Evolutionary conservation across 1,140 invertebrate species (phyloP).

Genomic region (Plectrocnemia conspersa): DNA sequence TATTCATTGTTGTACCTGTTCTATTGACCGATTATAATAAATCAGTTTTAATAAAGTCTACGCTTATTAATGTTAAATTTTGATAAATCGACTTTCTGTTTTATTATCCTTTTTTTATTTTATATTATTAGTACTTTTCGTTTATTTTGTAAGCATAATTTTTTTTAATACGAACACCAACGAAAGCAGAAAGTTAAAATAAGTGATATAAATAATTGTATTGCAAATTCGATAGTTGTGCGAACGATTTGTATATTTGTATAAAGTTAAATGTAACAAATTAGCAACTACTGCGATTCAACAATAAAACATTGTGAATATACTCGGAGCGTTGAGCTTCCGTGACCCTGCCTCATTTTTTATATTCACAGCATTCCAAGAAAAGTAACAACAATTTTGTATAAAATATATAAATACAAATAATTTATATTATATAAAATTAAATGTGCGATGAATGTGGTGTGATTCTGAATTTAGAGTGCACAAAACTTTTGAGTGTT

Average conservation of each 20-base stretch:
- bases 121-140: not conserved
- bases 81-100: not conserved
- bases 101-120: not conserved
- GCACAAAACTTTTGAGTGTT: slow-evolving; percentile 34
- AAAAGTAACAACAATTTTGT: slow-evolving; percentile 27
- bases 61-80: slow-evolving; percentile 32
- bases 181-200: slow-evolving; percentile 27
- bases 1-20: slow-evolving; percentile 34
- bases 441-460: slow-evolving; percentile 30
- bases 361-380: slow-evolving; percentile 35
- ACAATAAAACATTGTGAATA: slow-evolving; percentile 22
- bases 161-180: slow-evolving; percentile 6
- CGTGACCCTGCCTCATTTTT: slow-evolving; percentile 28
- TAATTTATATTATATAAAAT: slow-evolving; percentile 29
- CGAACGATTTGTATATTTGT: not conserved
- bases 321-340: slow-evolving; percentile 17
- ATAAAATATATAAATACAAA: not conserved
- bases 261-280: too few relatives aligned
- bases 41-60: slow-evolving; percentile 28
- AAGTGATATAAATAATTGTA: not conserved
- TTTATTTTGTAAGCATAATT: not conserved
- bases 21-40: slow-evolving; percentile 28
- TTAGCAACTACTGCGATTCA: not conserved
- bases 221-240: not conserved
- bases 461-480: slow-evolving; percentile 31